phyloP scores from a whole-genome alignment of 2,113 vertebrate genomes.

The Ardeotis arabs region DNA sequence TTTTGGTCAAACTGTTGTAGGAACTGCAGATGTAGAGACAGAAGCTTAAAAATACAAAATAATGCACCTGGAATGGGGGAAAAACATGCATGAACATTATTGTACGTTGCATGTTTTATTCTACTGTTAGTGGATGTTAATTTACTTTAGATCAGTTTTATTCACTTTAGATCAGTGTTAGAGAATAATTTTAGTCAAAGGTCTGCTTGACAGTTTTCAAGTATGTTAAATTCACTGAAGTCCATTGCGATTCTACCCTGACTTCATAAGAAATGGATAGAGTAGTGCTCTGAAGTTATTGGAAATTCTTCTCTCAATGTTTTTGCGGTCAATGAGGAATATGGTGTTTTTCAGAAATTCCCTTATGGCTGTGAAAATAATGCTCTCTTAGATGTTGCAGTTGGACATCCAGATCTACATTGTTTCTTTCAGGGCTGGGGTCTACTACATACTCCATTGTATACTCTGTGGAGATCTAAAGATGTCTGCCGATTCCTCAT shows the following conservation, averaged over 20 bases:
- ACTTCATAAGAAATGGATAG: not conserved
- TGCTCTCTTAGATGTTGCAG: not conserved
- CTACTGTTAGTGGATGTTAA: not conserved
- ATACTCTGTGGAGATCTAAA: not conserved
- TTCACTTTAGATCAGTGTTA: not conserved
- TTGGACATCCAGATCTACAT: not conserved
- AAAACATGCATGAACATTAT: not conserved
- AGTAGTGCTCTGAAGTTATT: not conserved
- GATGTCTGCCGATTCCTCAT: not conserved
- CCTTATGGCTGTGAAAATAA: not conserved
- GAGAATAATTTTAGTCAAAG: not conserved
- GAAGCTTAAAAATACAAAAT: not conserved
- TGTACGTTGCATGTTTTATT: not conserved
- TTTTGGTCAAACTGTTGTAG: not conserved
- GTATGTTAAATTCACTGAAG: not conserved
- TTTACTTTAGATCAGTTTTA: not conserved
- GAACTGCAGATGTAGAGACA: not conserved
- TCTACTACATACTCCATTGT: rapidly evolving
- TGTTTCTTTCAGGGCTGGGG: not conserved
- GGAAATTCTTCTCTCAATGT: not conserved
- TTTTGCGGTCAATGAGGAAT: not conserved
- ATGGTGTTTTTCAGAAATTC: not conserved
- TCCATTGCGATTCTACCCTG: not conserved
- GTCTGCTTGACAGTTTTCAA: not conserved
- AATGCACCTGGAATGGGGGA: not conserved